Base-by-base conservation (phyloP, 1,140 invertebrate species). In the Drosophila sechellia region DNA sequence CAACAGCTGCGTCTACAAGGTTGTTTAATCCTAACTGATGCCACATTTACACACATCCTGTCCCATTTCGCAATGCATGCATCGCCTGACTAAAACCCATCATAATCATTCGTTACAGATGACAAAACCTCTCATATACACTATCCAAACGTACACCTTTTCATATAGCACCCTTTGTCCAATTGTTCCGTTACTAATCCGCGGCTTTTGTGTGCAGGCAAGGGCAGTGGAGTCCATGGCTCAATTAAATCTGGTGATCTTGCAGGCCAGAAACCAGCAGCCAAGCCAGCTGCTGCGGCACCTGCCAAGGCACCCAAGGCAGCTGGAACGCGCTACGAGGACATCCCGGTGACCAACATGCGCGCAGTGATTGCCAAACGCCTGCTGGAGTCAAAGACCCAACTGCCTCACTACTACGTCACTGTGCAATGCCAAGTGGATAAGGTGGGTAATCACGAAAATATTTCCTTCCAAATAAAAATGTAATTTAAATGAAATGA, bases 381-480 rank as follows among this genome's bases (percentile, higher is more conserved):
- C 73, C 94, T 99, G 22, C 92, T 96, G 0, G 95, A 98, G 90
- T 99, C 99, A 35, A 99, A 99, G 94, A 95, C 95, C 81, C 95
- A 94, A 31, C 98, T 99, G 91, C 99, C 99, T 25, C 99, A 99
- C 93, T 99, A 99, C 93, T 99, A 99, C 93, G 93, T 99, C 0
- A 96, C 96, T 0, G 94, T 96, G 31, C 98, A 99, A 64, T 94
- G 98, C 39, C 95, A 96, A 85, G 95, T 99, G 83, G 98, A 99
- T 87, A 95, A 95, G 80, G 93, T 92, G 42, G 77, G 68, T 57
- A 3, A 35, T 12, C 0, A 10, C 6, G 3, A 31, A 8, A 4
- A n/a, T 8, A 25, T 27, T 31, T 27, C 3, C 46, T 31, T n/a
- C 25, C 4, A 15, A 15, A 8, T 42, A 13, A 13, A 37, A 43